Evolutionary conservation across 2,113 vertebrate species (phyloP), one percentile per base, ranked within the genome.

Genomic region (Lichenostomus cassidix): DNA sequence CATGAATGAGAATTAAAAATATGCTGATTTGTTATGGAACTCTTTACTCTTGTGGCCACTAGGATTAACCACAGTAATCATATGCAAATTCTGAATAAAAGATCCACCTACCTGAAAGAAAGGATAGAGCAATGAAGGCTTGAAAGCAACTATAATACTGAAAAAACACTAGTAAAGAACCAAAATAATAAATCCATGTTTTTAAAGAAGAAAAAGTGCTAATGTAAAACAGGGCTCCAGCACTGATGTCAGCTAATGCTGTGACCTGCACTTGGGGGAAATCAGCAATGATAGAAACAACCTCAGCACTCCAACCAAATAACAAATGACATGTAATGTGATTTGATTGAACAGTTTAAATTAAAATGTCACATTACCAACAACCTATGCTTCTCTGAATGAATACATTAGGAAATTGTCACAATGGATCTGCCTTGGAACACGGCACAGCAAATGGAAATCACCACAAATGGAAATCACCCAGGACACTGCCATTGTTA

Each of bases 401-500:
- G 41, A 88, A 49, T 35, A 18, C 5, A 2, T 78, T 78, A 81
- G 55, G 87, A 88, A 85, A 83, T 71, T 86, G 82, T 93, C 92
- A 88, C 74, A 87, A 73, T 41, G 42, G 75, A 80, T 91, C 82
- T 85, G 59, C 52, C 27, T 59, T 90, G 56, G 73, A 81, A 64
- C 11, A 31, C 1, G 31, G 11, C 52, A 37, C 33, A 25, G 8
- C 18, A 78, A 83, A 58, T 37, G 47, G 58, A 85, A 95, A 85
- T 83, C 74, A 69, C n/a, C 44, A 23, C 19, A 63, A 63, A 46
- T 35, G 50, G 53, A 90, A 95, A 83, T 88, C 71, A 81, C 42
- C n/a, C 20, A 83, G 75, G 88, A 88, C 68, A 37, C 33, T 47
- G 13, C 20, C 64, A 78, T 94, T 95, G 87, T 93, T 94, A 64